phyloP scores from a whole-genome alignment of 30 jellyfish, hydroid and myxozoan species.

The Turritopsis dohrnii region DNA sequence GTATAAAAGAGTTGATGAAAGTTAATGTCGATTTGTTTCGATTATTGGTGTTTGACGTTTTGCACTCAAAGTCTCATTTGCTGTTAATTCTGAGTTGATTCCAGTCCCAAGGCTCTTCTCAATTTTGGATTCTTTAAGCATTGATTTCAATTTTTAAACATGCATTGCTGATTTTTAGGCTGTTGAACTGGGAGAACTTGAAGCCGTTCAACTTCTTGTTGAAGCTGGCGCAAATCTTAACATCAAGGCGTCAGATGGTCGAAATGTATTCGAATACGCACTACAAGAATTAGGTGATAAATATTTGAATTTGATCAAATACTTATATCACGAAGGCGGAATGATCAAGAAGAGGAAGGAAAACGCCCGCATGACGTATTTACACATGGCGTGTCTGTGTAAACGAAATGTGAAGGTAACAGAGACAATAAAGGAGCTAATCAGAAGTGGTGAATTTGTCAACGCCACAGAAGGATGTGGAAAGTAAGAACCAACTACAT shows the following conservation, averaged over 20 bases:
- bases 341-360: neutral
- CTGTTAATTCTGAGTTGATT: no score
- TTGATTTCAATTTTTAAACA: no score
- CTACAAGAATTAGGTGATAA: slow-evolving; percentile 9
- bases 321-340: neutral
- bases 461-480: slow-evolving; percentile 11
- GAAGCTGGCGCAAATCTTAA: neutral
- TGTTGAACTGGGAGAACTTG: neutral
- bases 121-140: no score
- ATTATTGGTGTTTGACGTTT: neutral
- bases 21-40: neutral
- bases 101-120: no score
- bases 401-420: neutral
- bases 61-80: no score
- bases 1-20: no score
- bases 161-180: slow-evolving; percentile 3
- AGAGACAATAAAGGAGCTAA: neutral
- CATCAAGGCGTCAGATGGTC: slow-evolving; percentile 4
- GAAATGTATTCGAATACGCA: neutral
- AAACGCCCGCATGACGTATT: slow-evolving; percentile 4
- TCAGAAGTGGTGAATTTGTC: neutral
- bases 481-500: neutral
- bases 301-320: neutral
- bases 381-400: neutral
- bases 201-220: neutral